Base-by-base conservation (phyloP, 2,113 vertebrate species). In the Clarias macrocephalus region DNA sequence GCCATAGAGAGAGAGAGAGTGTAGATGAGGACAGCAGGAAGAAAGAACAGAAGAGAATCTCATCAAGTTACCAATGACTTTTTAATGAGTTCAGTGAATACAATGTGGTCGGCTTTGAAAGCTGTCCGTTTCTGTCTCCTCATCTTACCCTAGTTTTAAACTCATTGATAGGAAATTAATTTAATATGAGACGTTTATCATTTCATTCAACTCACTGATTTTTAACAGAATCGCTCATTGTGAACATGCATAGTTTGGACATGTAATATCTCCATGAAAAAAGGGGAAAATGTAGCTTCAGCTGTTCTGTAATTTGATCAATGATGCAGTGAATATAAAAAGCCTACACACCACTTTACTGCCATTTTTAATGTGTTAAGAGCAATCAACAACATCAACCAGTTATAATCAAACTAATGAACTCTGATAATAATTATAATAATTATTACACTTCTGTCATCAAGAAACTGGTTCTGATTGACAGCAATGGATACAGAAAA, bases 21-120 rank as follows among this genome's bases (percentile, higher is more conserved):
- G 59, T 30, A 79, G 3, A 23, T 33, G 73, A 84, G 62, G 30
- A 25, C 30, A 28, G 48, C 13, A 82, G 76, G 13, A 9, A 59
- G 48, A 62, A 80, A 18, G 21, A 75, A 30, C 52, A 68, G 65
- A 9, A 72, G 18, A 75, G 19, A 16, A 56, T 13, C 60, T 82
- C 5, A 10, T 88, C 42, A 18, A 2, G 23, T 88, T 85, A 57
- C 87, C 30, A 19, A 75, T 88, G 68, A 79, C 62, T 81, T 60
- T 85, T 88, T 88, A 85, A 88, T 88, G 76, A 88, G 42, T 25
- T 21, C 37, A 73, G 76, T 59, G 33, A 37, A 10, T 33, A 33
- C 66, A 18, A 33, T 33, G 6, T 3, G 3, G 18, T 21, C 19
- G 3, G 33, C 72, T 28, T 25, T 16, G n/a, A 54, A 77, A 25